Conservation (phyloP, 2,888 invertebrate species). For the Synanthedon formicaeformis region DNA sequence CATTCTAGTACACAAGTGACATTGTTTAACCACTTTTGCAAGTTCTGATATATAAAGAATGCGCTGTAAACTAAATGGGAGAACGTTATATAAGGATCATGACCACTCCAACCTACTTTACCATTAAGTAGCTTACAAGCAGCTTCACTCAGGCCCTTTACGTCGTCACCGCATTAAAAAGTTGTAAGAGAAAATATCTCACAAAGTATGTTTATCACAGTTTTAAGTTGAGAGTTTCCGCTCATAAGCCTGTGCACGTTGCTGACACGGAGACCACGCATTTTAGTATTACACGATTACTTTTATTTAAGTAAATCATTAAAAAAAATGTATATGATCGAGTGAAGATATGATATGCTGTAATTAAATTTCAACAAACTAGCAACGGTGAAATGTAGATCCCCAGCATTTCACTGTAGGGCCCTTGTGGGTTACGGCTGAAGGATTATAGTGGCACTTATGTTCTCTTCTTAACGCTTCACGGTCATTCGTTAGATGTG, state of each 20-base stretch:
- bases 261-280: conserved; percentile 28
- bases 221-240: conserved; percentile 46
- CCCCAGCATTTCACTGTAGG: not conserved
- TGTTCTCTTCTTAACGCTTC: not conserved
- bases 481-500: not conserved
- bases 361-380: not conserved
- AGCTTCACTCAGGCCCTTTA: conserved; percentile 36
- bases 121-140: conserved; percentile 46
- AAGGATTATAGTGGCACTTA: not conserved
- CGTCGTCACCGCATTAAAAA: conserved; percentile 53
- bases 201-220: conserved; percentile 58
- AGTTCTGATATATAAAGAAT: not conserved
- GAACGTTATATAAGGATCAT: conserved; percentile 7
- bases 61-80: not conserved
- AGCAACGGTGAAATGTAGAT: not conserved
- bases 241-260: conserved; percentile 45
- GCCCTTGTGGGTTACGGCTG: not conserved
- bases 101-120: conserved; percentile 24
- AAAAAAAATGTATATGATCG: no score
- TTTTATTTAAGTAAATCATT: no score
- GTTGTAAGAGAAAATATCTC: conserved; percentile 41
- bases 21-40: no score
- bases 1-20: no score
- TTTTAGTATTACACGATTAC: no score
- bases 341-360: not conserved